A percentile compares a stretch with the other conserved stretches of the same genome.
phyloP scores from a whole-genome alignment of 2,797 vertebrate species.

The Synanceia verrucosa region DNA sequence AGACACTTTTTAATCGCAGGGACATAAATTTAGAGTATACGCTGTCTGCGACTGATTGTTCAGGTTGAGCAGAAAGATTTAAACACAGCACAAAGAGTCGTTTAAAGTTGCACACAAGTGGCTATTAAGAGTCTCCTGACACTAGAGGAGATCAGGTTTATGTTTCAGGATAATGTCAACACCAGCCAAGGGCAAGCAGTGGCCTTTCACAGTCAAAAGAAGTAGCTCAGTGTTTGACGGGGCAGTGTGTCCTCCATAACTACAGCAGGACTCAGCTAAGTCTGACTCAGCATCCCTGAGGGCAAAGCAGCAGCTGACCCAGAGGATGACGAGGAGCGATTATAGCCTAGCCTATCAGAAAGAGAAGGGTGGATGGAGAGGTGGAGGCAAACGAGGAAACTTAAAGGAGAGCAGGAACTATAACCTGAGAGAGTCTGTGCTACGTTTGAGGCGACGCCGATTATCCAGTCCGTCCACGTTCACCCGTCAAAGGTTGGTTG shows the following conservation, averaged over 20 bases:
- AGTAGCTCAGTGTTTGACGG: conserved; percentile 57
- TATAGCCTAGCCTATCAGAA: too few species aligned
- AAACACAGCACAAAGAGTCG: background rate
- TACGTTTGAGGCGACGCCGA: background rate
- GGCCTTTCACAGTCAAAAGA: conserved; percentile 67
- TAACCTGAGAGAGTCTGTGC: conserved; percentile 1
- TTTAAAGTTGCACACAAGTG: conserved; percentile 1
- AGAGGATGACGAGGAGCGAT: conserved; percentile 29
- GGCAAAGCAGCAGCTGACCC: conserved; percentile 48
- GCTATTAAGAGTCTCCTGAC: conserved; percentile 58
- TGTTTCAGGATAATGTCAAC: conserved; percentile 73
- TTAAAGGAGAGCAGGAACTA: background rate
- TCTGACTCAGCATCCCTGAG: conserved; percentile 59
- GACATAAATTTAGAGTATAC: conserved; percentile 8
- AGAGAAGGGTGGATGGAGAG: conserved; percentile 20
- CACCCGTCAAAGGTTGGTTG: conserved; percentile 49
- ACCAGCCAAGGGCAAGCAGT: conserved; percentile 64
- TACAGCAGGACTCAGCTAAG: conserved; percentile 46
- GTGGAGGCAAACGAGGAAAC: conserved; percentile 1
- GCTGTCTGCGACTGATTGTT: conserved; percentile 13
- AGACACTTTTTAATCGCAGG: background rate
- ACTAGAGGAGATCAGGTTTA: conserved; percentile 65
- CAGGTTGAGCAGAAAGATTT: background rate
- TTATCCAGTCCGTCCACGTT: conserved; percentile 50
- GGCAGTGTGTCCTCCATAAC: conserved; percentile 67